Conservation (phyloP, 2,113 vertebrate genomes). For the Leucopsar rothschildi region DNA sequence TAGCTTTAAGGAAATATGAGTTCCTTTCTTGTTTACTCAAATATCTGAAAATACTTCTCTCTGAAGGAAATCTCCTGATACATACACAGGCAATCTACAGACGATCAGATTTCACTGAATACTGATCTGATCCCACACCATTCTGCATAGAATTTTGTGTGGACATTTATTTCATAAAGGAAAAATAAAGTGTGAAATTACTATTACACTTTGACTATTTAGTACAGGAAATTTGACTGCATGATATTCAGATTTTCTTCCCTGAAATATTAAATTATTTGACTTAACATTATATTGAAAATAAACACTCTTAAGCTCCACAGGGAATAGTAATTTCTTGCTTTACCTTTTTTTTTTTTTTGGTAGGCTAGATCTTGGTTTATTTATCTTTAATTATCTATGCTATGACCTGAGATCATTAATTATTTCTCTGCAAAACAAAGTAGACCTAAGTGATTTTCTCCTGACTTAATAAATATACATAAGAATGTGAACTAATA, state of each 20-base stretch:
- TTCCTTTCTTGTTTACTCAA: background rate
- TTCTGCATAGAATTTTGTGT: background rate
- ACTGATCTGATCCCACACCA: background rate
- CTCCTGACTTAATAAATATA: background rate
- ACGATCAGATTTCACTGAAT: background rate
- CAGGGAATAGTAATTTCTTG: background rate
- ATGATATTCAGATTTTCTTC: background rate
- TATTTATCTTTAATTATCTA: constrained; percentile 31
- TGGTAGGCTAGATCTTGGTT: background rate
- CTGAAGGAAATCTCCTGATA: background rate
- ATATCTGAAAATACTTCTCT: background rate
- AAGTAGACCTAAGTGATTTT: background rate
- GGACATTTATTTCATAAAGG: background rate
- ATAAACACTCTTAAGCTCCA: background rate
- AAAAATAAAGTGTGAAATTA: background rate
- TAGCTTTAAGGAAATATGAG: background rate
- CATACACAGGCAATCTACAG: background rate
- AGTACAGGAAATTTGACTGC: background rate
- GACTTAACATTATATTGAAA: background rate
- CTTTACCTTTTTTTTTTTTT: background rate
- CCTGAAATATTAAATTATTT: background rate
- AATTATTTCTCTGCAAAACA: constrained; percentile 25
- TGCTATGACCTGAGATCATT: background rate
- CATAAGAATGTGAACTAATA: background rate
- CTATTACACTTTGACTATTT: background rate